Percentiles rank a stretch among this genome's conserved stretches.
Conservation (phyloP, 2,797 vertebrate genomes). For the Mionectes olivaceus region DNA sequence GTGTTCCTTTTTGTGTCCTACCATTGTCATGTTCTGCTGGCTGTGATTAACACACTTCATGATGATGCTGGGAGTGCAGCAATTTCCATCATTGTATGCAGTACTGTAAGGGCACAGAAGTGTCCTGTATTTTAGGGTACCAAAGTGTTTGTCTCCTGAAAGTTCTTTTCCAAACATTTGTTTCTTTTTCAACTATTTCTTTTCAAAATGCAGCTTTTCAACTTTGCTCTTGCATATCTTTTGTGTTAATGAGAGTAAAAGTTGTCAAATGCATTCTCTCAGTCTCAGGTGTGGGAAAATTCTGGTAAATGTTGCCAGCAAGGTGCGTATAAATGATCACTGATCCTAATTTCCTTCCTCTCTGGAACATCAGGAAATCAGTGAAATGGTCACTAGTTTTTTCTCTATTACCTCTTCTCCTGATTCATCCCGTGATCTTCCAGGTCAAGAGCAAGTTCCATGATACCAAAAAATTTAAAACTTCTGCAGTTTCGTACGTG, state of each 20-base stretch:
- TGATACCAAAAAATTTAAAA: background rate
- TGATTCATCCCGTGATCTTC: background rate
- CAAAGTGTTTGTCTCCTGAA: background rate
- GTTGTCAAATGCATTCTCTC: background rate
- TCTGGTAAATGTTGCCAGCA: background rate
- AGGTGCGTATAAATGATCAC: background rate
- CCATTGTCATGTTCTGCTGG: background rate
- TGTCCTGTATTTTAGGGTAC: background rate
- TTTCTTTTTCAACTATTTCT: background rate
- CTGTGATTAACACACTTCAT: rapidly evolving
- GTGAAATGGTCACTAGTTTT: background rate
- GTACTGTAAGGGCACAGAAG: background rate
- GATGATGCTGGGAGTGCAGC: background rate
- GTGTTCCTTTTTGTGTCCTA: background rate
- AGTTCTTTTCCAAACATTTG: background rate
- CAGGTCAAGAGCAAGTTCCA: background rate
- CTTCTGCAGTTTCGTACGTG: background rate
- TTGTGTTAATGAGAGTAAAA: background rate
- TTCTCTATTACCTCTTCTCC: background rate
- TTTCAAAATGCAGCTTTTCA: background rate
- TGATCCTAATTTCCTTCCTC: background rate
- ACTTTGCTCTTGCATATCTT: background rate
- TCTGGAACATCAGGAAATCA: background rate
- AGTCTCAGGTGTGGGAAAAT: background rate
- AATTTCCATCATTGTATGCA: background rate